Evolutionary conservation across 2,113 vertebrate genomes (phyloP), one percentile per base, ranked within the genome.

Genomic region (Triplophysa siluroides): DNA sequence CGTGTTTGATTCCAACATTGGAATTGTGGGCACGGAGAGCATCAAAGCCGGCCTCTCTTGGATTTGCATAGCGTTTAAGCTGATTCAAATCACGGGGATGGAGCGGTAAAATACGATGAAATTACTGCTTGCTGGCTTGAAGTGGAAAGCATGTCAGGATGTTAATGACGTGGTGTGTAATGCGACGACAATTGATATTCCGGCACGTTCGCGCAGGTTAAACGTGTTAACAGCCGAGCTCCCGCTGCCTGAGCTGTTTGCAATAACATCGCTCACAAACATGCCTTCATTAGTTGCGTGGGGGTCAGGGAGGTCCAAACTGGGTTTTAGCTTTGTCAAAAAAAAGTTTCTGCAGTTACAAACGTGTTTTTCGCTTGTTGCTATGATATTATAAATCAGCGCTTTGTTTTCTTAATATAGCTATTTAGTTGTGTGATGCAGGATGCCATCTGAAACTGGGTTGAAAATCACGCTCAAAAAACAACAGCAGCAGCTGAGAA

Each of bases 141-240:
- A 82, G 85, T 79, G 85, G 82, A 73, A 72, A 50, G 60, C 66
- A 52, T 85, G 84, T 86, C 79, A 86, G 50, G 76, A 82, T 79
- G 79, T 86, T 86, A 86, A 86, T 81, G 77, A 67, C 24, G 43
- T 47, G 62, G 10, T n/a, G 62, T 64, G 66, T 52, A 62, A 79
- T 29, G 45, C 14, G 0, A 62, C 41, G 56, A 78, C 75, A 83
- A 83, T 85, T 86, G 82, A 81, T 86, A 86, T 86, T 83, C 82
- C 50, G 26, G 56, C 64, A 73, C 61, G 50, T 71, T 45, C 26
- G 1, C 61, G 47, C 70, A 83, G 79, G 81, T 85, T 85, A 78
- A 81, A 61, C 62, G 41, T 78, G 65, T 69, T 83, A 83, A 78
- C 82, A 41, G 66, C 33, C 23, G 45, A 79, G 65, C 76, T 79